Conservation (phyloP, 2,113 vertebrate species). For the Saguinus midas region DNA sequence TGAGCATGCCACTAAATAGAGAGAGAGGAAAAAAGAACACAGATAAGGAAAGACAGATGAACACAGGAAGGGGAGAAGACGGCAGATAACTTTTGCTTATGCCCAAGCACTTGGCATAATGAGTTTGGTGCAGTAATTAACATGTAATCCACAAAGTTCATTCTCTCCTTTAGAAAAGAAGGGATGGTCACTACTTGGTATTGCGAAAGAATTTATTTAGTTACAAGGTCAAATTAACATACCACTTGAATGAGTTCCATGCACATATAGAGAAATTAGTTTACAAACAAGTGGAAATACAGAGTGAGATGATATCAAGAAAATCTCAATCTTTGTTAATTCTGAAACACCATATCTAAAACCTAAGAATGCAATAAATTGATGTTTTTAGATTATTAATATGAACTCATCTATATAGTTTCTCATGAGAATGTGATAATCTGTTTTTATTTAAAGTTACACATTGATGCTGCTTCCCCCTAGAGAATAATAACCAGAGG, state of each 20-base stretch:
- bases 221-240: not conserved
- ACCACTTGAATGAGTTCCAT: not conserved
- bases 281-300: not conserved
- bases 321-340: not conserved
- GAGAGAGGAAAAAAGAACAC: not conserved
- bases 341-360: not conserved
- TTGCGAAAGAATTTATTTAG: not conserved
- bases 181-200: not conserved
- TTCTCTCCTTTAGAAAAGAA: not conserved
- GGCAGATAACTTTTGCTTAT: not conserved
- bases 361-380: not conserved
- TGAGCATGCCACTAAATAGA: slow-evolving; percentile 44
- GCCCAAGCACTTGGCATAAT: not conserved
- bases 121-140: not conserved
- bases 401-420: not conserved
- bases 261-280: not conserved
- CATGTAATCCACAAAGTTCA: not conserved
- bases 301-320: not conserved
- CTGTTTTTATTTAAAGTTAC: not conserved
- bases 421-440: not conserved
- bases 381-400: not conserved
- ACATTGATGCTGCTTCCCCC: not conserved
- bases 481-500: not conserved
- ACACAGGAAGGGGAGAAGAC: not conserved
- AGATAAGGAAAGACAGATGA: slow-evolving; percentile 28